Evolutionary conservation across 37 sponge, comb jelly and placozoan genomes (phyloP), one percentile per base, ranked within the genome.

Genomic region (Bolinopsis microptera): DNA sequence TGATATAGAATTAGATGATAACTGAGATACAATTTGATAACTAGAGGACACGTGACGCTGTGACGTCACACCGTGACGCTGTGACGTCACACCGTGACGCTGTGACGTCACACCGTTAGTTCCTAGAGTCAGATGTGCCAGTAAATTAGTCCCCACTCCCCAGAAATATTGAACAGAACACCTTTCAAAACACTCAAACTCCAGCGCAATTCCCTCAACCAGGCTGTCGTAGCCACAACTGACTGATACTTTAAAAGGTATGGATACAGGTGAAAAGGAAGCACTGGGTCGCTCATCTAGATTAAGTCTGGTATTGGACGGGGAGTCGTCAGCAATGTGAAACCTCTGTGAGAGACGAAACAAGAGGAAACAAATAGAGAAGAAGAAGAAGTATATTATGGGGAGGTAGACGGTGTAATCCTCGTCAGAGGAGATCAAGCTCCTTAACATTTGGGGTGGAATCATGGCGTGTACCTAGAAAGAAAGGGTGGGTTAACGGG

Each of bases 81-180:
- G 2, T 3, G 26, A 30, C 3, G 18, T 72, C 22, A 34, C 33
- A 32, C 1, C 80, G 5, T 34, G 37, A 35, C 1, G 36, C 9
- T 48, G 5, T 48, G 61, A 48, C 61, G 61, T 48, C 1, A 31
- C 18, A 35, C 9, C 1, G 35, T 34, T 33, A 1, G 27, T 34
- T 28, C 1, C 1, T 18, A 77, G 21, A 77, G 36, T 32, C 0
- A 77, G 1, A 3, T 34, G 37, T 34, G 80, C 80, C 3, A 77
- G 35, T 35, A 77, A 16, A 28, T 77, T 77, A 77, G 80, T 77
- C 33, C 33, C 9, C 2, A 77, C 80, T 9, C 80, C 80, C 80
- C 80, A 77, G 37, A 33, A 77, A 32, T 77, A 77, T 16, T 9
- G 21, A 9, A 77, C 21, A 16, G 13, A 16, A 77, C 80, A 77